phyloP scores from a whole-genome alignment of 2,888 invertebrate genomes.

The Papilio demoleus region DNA sequence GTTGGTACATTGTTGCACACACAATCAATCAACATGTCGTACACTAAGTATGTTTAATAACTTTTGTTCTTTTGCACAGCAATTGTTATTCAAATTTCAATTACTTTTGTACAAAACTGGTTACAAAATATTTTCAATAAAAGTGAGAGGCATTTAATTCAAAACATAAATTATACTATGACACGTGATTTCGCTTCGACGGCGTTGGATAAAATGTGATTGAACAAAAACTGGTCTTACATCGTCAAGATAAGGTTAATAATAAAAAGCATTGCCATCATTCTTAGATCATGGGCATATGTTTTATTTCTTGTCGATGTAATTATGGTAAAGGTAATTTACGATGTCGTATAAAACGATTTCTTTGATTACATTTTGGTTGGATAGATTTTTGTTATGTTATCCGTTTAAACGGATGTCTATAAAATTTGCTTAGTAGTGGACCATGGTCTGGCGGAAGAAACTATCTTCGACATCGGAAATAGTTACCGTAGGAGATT shows the following conservation, averaged over 20 bases:
- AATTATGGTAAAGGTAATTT: constrained; percentile 34
- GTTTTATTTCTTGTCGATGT: constrained; percentile 24
- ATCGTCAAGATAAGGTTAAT: constrained; percentile 15
- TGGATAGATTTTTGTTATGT: too few species aligned
- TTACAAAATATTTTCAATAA: constrained; percentile 19
- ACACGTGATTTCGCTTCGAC: constrained; percentile 25
- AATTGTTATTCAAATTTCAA: constrained; percentile 13
- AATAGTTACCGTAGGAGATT: too few species aligned
- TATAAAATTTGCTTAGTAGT: too few species aligned
- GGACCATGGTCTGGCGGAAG: too few species aligned
- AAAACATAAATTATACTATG: constrained; percentile 34
- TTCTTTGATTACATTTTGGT: too few species aligned
- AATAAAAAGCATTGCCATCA: constrained; percentile 27
- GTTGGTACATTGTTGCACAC: background rate
- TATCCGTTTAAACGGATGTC: too few species aligned
- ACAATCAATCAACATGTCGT: background rate
- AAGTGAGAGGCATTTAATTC: constrained; percentile 29
- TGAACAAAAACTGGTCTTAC: constrained; percentile 26
- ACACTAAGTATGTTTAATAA: background rate
- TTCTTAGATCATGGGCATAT: constrained; percentile 32
- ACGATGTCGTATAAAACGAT: background rate
- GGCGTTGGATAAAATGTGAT: background rate
- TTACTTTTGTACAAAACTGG: background rate
- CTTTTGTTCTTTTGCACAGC: constrained; percentile 4
- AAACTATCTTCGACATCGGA: too few species aligned